These are phyloP conservation scores for Cremastobaeus sp. DNA, from an alignment of 2,888 invertebrate species.

Conservation along the genomic window DNA sequence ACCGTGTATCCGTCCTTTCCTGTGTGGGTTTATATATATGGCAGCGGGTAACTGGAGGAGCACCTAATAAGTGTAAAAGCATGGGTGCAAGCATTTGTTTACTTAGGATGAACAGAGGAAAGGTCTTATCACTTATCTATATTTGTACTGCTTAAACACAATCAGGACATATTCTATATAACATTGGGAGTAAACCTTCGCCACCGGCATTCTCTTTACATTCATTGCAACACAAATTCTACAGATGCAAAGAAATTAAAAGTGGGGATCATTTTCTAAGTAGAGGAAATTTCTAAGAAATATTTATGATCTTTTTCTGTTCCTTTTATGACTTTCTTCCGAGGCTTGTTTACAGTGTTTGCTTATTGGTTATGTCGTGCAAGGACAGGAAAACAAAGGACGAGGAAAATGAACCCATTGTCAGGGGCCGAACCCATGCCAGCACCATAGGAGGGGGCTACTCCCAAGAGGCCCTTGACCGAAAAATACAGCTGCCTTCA, in stretches of 20 bases:
- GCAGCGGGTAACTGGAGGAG: constrained; percentile 32
- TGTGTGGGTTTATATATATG: too few species aligned
- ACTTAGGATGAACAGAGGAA: constrained; percentile 46
- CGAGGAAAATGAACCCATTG: constrained; percentile 59
- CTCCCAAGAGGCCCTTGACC: constrained; percentile 69
- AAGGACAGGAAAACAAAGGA: constrained; percentile 63
- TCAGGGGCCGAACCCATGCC: constrained; percentile 55
- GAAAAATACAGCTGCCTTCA: constrained; percentile 65
- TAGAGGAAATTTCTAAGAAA: too few species aligned
- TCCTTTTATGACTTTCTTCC: constrained; percentile 55
- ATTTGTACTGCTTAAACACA: constrained; percentile 47
- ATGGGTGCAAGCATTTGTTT: constrained; percentile 52
- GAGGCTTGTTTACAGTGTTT: constrained; percentile 67
- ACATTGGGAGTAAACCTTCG: too few species aligned
- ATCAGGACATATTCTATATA: constrained; percentile 54
- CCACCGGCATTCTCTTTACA: constrained; percentile 41
- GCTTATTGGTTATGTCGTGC: constrained; percentile 75
- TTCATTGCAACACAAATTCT: constrained; percentile 10
- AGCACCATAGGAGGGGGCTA: constrained; percentile 63
- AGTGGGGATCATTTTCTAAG: too few species aligned
- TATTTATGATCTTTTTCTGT: too few species aligned
- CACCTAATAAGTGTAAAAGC: constrained; percentile 57
- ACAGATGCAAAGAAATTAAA: too few species aligned
- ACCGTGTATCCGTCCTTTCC: too few species aligned
- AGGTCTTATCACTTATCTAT: constrained; percentile 57